Conservation (phyloP, 1,140 invertebrate genomes). For the Gerris buenoi region DNA sequence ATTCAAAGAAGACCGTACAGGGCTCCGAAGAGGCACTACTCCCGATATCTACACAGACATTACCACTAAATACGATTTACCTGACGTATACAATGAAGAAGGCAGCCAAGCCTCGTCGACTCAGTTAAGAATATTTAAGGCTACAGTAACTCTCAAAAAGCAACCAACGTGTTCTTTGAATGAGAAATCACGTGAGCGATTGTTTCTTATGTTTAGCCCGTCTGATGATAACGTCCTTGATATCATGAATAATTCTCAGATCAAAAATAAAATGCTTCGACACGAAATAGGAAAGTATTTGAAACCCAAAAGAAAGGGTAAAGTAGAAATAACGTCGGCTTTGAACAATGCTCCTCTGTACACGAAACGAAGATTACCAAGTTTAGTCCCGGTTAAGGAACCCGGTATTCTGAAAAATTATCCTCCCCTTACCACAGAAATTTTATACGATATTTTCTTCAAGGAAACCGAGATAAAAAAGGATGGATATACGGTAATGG, state of each 20-base stretch:
- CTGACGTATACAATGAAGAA: not conserved
- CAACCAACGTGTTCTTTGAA: not conserved
- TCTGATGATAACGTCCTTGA: not conserved
- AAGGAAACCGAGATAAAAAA: not conserved
- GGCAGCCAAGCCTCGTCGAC: not conserved
- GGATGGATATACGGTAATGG: not conserved
- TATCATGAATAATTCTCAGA: not conserved
- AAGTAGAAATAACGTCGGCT: not conserved
- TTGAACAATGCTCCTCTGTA: not conserved
- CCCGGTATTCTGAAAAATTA: not conserved
- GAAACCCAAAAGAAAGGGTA: not conserved
- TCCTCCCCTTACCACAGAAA: not conserved
- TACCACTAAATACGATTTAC: not conserved
- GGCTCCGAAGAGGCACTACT: not conserved
- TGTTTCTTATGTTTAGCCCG: not conserved
- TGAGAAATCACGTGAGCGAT: not conserved
- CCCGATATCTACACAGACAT: not conserved
- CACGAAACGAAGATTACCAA: not conserved
- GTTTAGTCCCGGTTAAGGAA: not conserved
- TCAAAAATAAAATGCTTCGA: constrained; percentile 2
- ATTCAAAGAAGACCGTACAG: not conserved
- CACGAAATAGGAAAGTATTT: not conserved
- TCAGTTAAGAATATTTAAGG: not conserved
- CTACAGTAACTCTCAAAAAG: not conserved
- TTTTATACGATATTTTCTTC: not conserved